phyloP scores from a whole-genome alignment of 1,140 invertebrate genomes.

The Nixonia krombeini region DNA sequence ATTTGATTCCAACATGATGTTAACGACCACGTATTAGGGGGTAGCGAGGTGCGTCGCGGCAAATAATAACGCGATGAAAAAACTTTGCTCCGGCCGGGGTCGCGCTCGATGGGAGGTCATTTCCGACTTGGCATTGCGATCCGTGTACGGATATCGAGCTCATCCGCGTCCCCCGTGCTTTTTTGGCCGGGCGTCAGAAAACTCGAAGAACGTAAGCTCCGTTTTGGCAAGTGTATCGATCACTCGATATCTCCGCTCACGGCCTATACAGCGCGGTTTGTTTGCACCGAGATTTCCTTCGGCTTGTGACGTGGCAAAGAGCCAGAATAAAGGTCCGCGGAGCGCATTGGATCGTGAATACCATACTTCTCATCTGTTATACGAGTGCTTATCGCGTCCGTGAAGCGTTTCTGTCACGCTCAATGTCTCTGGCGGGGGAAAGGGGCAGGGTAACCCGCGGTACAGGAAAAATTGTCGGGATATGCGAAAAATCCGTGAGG shows the following conservation, averaged over 20 bases:
- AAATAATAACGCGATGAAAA: too few relatives aligned
- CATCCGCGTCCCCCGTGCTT: slow-evolving; percentile 45
- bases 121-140: slow-evolving; percentile 59
- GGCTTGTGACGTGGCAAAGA: slow-evolving; percentile 53
- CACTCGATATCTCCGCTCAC: slow-evolving; percentile 56
- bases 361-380: slow-evolving; percentile 27
- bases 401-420: too few relatives aligned
- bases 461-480: too few relatives aligned
- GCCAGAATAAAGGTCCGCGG: slow-evolving; percentile 50
- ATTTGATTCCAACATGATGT: too few relatives aligned
- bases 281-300: slow-evolving; percentile 54
- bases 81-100: too few relatives aligned
- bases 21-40: too few relatives aligned
- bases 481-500: slow-evolving; percentile 10
- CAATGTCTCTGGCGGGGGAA: too few relatives aligned
- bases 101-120: slow-evolving; percentile 50
- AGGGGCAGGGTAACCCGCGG: too few relatives aligned
- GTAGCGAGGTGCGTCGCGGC: too few relatives aligned
- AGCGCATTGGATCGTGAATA: slow-evolving; percentile 36
- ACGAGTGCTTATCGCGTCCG: slow-evolving; percentile 33
- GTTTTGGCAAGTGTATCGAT: slow-evolving; percentile 65
- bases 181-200: slow-evolving; percentile 63
- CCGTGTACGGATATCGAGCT: slow-evolving; percentile 47
- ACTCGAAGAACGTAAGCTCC: slow-evolving; percentile 58
- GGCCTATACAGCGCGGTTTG: slow-evolving; percentile 51